Evolutionary conservation across 2,797 vertebrate genomes (phyloP).

Genomic region (Vipera ursinii): DNA sequence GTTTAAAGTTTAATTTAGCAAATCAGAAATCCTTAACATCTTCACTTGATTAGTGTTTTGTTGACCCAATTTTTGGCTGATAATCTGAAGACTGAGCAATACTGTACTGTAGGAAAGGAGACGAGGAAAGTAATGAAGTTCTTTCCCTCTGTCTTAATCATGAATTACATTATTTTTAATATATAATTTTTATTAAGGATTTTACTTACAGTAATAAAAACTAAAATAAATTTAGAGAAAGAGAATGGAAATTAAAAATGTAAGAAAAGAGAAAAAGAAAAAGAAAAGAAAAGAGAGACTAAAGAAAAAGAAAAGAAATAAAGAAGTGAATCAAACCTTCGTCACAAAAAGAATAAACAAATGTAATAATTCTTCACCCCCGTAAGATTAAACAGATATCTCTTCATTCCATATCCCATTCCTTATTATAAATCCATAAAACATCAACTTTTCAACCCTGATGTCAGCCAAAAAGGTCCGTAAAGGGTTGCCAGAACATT

Average conservation of each 20-base stretch:
- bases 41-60: constrained; percentile 20
- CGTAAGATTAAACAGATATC: background rate
- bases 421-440: background rate
- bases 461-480: background rate
- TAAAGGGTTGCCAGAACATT: background rate
- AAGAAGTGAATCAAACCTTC: background rate
- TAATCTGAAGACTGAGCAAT: constrained; percentile 29
- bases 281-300: background rate
- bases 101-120: background rate
- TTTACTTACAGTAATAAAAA: background rate
- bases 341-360: background rate
- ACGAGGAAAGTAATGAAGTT: background rate
- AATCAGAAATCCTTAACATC: constrained; percentile 11
- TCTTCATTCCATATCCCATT: background rate
- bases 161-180: background rate
- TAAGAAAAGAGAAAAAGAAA: background rate
- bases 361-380: background rate
- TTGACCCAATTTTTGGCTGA: constrained; percentile 3
- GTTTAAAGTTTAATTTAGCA: constrained; percentile 33
- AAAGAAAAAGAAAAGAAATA: background rate
- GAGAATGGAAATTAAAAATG: background rate
- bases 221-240: background rate
- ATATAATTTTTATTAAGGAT: background rate
- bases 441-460: background rate
- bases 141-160: background rate